Base-by-base conservation (phyloP, 2,797 vertebrate species). In the Poecilia picta region DNA sequence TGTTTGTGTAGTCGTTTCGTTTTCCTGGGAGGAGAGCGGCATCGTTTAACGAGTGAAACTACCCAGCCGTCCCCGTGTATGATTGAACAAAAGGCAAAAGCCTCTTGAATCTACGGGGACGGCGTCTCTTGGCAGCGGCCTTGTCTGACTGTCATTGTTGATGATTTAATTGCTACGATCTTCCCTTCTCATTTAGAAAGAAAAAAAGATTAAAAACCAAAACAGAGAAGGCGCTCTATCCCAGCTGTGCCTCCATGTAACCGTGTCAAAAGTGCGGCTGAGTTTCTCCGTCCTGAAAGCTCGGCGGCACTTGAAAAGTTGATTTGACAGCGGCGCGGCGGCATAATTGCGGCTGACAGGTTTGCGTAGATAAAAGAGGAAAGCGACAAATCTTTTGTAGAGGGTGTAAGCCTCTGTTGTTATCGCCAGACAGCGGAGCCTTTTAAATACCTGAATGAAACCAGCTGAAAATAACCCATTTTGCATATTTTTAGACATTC, bases 401-500 rank as follows among this genome's bases (percentile, higher is more conserved):
- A 76, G 74, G 83, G 82, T 81, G 85, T 41, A 84, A 83, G 89
- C 82, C 53, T 77, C 77, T 79, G 84, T 81, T 89, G 83, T 85
- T 85, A 16, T 20, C 79, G 55, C 75, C 82, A 89, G 84, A 86
- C 84, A 84, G 83, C 59, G 11, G 31, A 31, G 75, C 47, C 41
- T 87, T 87, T 55, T 76, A 72, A 90, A 85, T 25, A 74, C 68
- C 85, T 92, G 89, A 93, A 92, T 93, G 88, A 87, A 93, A 86
- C 64, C 13, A 53, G 57, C 88, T 91, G 76, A 90, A 94, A 94
- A 94, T 93, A 94, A 88, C 28, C 71, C 43, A 78, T 90, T 51
- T 89, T 89, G 77, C 87, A 90, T 93, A 95, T 94, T 93, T 94
- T 91, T 93, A 92, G 89, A 62, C 20, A 85, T 78, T 80, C 68